phyloP scores from a whole-genome alignment of 1,140 invertebrate genomes.

The Drosophila baimaii region DNA sequence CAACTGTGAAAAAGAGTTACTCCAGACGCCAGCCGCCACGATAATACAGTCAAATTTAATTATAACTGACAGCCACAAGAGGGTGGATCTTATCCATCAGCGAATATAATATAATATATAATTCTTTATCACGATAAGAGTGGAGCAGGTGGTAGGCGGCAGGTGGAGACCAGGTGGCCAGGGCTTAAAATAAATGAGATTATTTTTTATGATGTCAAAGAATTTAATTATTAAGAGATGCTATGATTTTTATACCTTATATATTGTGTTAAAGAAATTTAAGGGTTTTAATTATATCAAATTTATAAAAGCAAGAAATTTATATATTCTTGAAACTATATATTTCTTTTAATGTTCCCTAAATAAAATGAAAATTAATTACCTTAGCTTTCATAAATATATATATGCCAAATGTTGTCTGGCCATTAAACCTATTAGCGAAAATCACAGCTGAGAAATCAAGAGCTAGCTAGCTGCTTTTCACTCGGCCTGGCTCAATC shows the following conservation, averaged over 20 bases:
- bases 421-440: conserved; percentile 4
- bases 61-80: conserved; percentile 17
- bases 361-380: not conserved
- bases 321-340: not conserved
- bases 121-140: conserved; percentile 19
- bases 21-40: conserved; percentile 34
- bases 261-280: too few species aligned
- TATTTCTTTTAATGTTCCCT: not conserved
- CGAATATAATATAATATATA: not conserved
- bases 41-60: conserved; percentile 63
- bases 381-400: not conserved
- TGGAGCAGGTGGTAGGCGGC: not conserved
- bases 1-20: conserved; percentile 58
- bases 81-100: conserved; percentile 16
- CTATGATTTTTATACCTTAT: not conserved
- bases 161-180: not conserved
- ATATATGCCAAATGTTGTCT: not conserved
- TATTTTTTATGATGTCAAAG: conserved; percentile 6
- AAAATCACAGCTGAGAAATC: conserved; percentile 3
- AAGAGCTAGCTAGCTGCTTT: conserved; percentile 6
- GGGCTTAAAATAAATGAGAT: conserved; percentile 3
- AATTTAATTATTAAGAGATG: conserved; percentile 3
- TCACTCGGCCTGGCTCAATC: not conserved
- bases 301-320: not conserved
- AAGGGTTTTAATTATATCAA: too few species aligned